phyloP scores from a whole-genome alignment of 2,888 invertebrate species.

The Hoplodrina ambigua region DNA sequence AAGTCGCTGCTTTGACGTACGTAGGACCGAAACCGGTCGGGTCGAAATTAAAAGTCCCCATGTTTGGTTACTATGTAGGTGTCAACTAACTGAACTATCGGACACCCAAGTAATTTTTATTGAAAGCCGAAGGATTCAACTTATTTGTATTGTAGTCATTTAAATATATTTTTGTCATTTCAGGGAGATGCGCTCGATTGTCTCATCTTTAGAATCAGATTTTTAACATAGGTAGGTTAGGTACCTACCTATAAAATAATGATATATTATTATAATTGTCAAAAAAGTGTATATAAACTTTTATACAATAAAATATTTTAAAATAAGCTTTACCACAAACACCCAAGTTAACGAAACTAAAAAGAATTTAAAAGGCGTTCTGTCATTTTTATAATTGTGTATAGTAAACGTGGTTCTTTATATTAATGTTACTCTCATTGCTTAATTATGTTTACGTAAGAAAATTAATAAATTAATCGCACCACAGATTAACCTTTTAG shows the following conservation, averaged over 20 bases:
- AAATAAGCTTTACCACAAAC: too few relatives aligned
- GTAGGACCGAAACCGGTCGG: constrained; percentile 34
- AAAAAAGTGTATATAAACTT: too few relatives aligned
- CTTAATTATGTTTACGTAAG: background rate
- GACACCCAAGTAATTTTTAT: constrained; percentile 19
- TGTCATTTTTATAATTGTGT: too few relatives aligned
- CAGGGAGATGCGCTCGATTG: constrained; percentile 3
- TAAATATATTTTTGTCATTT: constrained; percentile 1
- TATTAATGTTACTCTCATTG: background rate
- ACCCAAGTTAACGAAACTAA: too few relatives aligned
- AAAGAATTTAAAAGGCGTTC: too few relatives aligned
- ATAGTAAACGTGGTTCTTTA: too few relatives aligned
- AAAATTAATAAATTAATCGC: constrained; percentile 11
- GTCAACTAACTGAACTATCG: constrained; percentile 24
- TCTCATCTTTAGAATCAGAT: background rate
- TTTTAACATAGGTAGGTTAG: background rate
- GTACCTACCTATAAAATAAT: too few relatives aligned
- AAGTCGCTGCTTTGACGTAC: constrained; percentile 46
- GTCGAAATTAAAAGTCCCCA: constrained; percentile 41
- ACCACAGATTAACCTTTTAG: constrained; percentile 11
- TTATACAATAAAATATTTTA: too few relatives aligned
- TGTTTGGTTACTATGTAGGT: constrained; percentile 42
- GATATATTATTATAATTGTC: too few relatives aligned
- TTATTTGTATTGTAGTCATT: constrained; percentile 6
- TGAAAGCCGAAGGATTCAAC: constrained; percentile 19